A percentile compares a stretch with the other conserved stretches of the same genome.
Conservation (phyloP, 1,140 invertebrate genomes). For the Aplysia californica region DNA sequence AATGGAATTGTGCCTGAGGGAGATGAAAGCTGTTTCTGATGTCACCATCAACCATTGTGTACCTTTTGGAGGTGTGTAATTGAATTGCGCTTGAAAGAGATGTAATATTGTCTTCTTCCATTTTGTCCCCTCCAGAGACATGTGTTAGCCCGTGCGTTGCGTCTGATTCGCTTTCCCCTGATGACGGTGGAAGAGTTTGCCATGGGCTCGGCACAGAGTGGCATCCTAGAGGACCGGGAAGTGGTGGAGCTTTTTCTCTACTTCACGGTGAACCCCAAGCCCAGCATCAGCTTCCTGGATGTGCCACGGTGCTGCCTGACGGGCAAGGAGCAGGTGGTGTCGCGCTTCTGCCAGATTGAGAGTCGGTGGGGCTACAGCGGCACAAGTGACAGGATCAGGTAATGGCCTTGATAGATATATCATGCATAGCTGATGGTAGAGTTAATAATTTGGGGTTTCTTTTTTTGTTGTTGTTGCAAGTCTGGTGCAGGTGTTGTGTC, state of each 20-base stretch:
- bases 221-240: slow-evolving; percentile 81
- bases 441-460: too few species aligned
- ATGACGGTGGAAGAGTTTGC: slow-evolving; percentile 93
- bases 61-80: too few species aligned
- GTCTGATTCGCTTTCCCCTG: slow-evolving; percentile 84
- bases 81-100: too few species aligned
- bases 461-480: too few species aligned
- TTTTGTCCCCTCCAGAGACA: slow-evolving; percentile 68
- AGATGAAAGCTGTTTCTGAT: too few species aligned
- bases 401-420: slow-evolving; percentile 29
- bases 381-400: slow-evolving; percentile 85
- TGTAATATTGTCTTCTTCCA: too few species aligned
- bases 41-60: too few species aligned
- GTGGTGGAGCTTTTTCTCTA: slow-evolving; percentile 84
- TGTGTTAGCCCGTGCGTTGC: slow-evolving; percentile 77
- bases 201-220: slow-evolving; percentile 77
- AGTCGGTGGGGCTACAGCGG: slow-evolving; percentile 89
- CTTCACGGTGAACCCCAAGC: slow-evolving; percentile 84
- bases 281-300: slow-evolving; percentile 77
- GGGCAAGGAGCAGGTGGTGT: slow-evolving; percentile 85
- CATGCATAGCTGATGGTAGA: neutral
- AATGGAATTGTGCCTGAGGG: too few species aligned
- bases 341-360: slow-evolving; percentile 84
- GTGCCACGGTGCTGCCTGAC: slow-evolving; percentile 84
- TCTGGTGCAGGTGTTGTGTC: too few species aligned